These are phyloP conservation scores for Campylomormyrus tamandua DNA, from an alignment of 2,113 vertebrate species.

Conservation along the genomic window DNA sequence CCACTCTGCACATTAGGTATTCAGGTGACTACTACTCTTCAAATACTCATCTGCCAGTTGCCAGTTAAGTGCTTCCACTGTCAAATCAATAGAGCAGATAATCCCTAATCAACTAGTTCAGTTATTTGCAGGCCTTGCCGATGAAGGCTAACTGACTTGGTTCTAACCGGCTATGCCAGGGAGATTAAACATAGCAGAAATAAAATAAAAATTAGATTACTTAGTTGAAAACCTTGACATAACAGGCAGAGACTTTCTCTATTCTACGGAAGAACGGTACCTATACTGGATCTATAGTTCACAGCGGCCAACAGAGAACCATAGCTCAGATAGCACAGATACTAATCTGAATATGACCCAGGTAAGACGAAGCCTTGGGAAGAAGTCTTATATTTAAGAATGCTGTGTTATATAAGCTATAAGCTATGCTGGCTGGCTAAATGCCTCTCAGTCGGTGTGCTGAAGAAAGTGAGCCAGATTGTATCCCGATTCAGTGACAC, in stretches of 20 bases:
- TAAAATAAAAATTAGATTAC: neutral
- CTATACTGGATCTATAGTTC: neutral
- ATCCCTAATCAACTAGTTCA: slow-evolving; percentile 15
- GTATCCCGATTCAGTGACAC: neutral
- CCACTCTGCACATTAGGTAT: slow-evolving; percentile 20
- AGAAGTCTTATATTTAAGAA: neutral
- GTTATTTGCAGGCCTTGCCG: neutral
- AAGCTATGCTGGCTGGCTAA: neutral
- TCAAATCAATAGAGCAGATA: slow-evolving; percentile 19
- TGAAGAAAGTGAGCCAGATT: neutral
- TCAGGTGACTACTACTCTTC: neutral
- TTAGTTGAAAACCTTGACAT: neutral
- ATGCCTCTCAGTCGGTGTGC: neutral
- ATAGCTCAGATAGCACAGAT: neutral
- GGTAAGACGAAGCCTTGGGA: neutral
- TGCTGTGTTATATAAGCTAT: neutral
- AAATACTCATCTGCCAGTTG: neutral
- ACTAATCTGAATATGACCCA: neutral
- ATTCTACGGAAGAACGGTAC: neutral
- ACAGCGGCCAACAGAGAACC: neutral
- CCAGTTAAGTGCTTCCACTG: neutral
- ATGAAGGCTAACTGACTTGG: slow-evolving; percentile 12
- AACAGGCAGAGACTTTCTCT: neutral
- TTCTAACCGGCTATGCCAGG: neutral
- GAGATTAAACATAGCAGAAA: neutral